phyloP scores from a whole-genome alignment of 2,888 invertebrate species.

The Xestia xanthographa region DNA sequence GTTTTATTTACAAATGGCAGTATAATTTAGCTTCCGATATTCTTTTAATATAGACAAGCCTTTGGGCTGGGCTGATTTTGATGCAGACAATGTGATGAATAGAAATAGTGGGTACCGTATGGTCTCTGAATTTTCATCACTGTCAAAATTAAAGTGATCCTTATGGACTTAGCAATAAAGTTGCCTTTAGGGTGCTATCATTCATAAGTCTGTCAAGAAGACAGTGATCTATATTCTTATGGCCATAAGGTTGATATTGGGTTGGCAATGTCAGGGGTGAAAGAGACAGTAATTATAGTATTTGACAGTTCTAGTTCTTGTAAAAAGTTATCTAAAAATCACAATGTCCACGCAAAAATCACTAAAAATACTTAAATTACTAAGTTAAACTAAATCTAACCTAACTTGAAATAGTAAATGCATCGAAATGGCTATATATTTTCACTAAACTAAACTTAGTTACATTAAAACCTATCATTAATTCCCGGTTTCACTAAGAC shows the following conservation, averaged over 20 bases:
- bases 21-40: slow-evolving; percentile 85
- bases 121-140: neutral
- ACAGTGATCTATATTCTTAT: no score
- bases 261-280: no score
- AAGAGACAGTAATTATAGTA: no score
- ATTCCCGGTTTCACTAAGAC: slow-evolving; percentile 9
- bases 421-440: slow-evolving; percentile 75
- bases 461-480: slow-evolving; percentile 18
- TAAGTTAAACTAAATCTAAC: slow-evolving; percentile 35
- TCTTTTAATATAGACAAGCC: slow-evolving; percentile 60
- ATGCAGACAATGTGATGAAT: slow-evolving; percentile 36
- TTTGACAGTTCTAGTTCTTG: neutral
- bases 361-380: slow-evolving; percentile 52
- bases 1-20: slow-evolving; percentile 86
- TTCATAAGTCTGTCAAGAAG: no score
- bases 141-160: neutral
- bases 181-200: no score
- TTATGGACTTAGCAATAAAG: neutral
- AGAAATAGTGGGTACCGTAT: neutral
- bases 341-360: slow-evolving; percentile 52
- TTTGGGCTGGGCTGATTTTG: slow-evolving; percentile 47
- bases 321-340: no score
- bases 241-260: no score
- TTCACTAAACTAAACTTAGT: slow-evolving; percentile 43
- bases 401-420: slow-evolving; percentile 74